Percentiles rank a stretch among this genome's conserved stretches.
Evolutionary conservation across 1,140 invertebrate genomes (phyloP).

Genomic region (Bombus pyrosoma): DNA sequence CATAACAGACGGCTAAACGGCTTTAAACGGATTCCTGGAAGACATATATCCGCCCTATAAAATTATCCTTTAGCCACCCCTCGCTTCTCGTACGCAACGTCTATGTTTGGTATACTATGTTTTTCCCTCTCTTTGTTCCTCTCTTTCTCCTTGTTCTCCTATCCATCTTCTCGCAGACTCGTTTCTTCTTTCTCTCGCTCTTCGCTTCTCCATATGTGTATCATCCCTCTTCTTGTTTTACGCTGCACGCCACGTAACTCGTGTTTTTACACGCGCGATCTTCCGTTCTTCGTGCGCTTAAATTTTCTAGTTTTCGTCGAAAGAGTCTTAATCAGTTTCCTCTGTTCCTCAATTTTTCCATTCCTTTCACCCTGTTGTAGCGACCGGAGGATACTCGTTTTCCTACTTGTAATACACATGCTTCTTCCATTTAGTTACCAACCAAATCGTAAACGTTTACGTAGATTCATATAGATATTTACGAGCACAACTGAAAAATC

Average conservation of each 20-base stretch:
- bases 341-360: background rate
- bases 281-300: background rate
- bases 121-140: no score
- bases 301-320: background rate
- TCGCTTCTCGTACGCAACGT: constrained; percentile 10
- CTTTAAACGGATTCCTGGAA: constrained; percentile 78
- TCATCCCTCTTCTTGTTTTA: no score
- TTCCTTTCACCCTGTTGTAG: no score
- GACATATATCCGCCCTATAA: constrained; percentile 73
- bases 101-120: background rate
- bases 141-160: background rate
- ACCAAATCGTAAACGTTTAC: no score
- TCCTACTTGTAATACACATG: no score
- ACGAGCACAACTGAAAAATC: no score
- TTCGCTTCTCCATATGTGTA: no score
- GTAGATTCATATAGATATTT: no score
- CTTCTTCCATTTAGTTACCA: no score
- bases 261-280: background rate
- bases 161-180: background rate
- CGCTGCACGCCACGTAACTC: background rate
- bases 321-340: background rate
- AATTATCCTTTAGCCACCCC: constrained; percentile 66
- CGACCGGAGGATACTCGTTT: no score
- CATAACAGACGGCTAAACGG: constrained; percentile 68
- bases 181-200: background rate